Evolutionary conservation across 1,140 invertebrate genomes (phyloP), one percentile per base, ranked within the genome.

Genomic region (Anthonomus grandis): DNA sequence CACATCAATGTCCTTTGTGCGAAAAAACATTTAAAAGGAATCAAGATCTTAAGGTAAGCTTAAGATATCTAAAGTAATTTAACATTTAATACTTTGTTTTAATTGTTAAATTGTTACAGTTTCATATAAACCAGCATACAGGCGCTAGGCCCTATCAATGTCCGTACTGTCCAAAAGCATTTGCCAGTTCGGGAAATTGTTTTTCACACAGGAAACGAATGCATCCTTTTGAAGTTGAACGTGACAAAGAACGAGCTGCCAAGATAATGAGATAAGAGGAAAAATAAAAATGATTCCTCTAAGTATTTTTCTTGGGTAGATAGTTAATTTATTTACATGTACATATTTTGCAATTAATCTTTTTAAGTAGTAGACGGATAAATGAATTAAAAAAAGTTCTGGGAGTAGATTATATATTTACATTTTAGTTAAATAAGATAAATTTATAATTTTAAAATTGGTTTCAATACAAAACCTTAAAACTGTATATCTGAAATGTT

Each of bases 121-220:
- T 88, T 71, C 86, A 88, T 69, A 84, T 86, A 61, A 87, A 88
- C 70, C 85, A 87, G 65, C 89, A 93, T 69, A 91, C 87, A 15
- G 89, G 89, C 36, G 86, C 83, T 15, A 80, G 86, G 57, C 89
- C 89, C 5, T 90, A 90, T 74, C 82, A 86, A 68, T 92, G 90
- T 77, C 82, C 84, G 17, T 89, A 88, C 68, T 92, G 89, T 76
- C 82, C 86, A 1, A 85, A 87, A 66, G 80, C 86, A 12, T 93
- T 93, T 70, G 84, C 85, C 9, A 86, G 84, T 70, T 86, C 85
- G n/a, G 85, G 85, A 10, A 88, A 88, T 64, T 87, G 85, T 66
- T 87, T 86, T 65, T 86, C 85, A 1, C 86, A 88, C 67, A 77
- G 84, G 52, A 87, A 82, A 70, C 74, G 85, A 48, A 87, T 88